Base-by-base conservation (phyloP, 2,888 invertebrate genomes). In the Apomyelois bistriatella region DNA sequence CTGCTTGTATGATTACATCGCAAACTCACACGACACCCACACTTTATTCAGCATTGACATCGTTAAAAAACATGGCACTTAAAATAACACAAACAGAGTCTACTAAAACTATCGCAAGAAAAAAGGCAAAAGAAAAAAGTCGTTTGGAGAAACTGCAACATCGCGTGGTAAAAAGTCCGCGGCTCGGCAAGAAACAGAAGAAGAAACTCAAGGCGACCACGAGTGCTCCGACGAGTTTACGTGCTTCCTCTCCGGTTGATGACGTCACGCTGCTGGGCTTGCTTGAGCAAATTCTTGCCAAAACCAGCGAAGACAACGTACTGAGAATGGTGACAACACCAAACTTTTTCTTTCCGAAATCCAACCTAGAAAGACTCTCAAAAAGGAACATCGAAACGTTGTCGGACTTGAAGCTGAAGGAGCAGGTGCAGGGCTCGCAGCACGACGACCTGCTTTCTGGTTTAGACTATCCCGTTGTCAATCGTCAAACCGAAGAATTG, bases 221-320 rank as follows among this genome's bases (percentile, higher is more conserved):
- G 4, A 41, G 48, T 10, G 15, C 9, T 1, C 17, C 32, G 37
- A 40, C 50, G 10, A 10, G 54, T 3, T 47, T 56, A 12, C 51
- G 53, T n/a, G 46, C 50, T 22, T 54, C 59, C 17, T 57, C 66
- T 35, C 65, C 72, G 0, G 58, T 62, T 10, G 80, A 81, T 38
- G 82, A 85, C 42, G 76, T 65, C 48, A 59, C 63, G 30, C 71
- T 82, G 74, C 60, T 82, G 5, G 70, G 71, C 8, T 48, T 79
- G 36, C 77, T 72, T 48, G 85, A 84, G 55, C 60, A 77, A 43
- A 66, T 80, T 16, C 56, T 84, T 12, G 48, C 68, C 9, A 83
- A 80, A 65, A 64, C 72, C 17, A 70, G 74, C 6, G 66, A 75
- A 58, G 65, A 72, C n/a, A 77, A 75, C 52, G 48, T 65, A 1